Percentiles rank a stretch among this genome's conserved stretches.
These are phyloP conservation scores for Phasianus colchicus DNA, from an alignment of 2,113 vertebrate genomes.

Conservation along the genomic window DNA sequence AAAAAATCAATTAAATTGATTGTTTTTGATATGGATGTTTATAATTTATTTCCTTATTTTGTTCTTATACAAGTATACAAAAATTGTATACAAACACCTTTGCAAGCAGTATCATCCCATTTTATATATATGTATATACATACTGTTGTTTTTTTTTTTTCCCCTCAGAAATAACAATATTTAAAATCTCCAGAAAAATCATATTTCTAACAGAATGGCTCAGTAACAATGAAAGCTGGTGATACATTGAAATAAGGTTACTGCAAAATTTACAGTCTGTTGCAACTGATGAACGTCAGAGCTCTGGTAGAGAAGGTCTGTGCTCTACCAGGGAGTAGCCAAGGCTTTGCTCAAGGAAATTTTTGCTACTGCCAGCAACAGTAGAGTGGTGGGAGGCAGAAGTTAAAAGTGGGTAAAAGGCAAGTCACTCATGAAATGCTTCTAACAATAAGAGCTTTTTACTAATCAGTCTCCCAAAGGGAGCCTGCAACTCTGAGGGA, in stretches of 20 bases:
- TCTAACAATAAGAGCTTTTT: not conserved
- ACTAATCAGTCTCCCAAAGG: not conserved
- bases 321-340: not conserved
- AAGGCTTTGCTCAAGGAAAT: not conserved
- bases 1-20: not conserved
- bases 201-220: not conserved
- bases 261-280: not conserved
- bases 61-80: not conserved
- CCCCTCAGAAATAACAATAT: not conserved
- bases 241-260: not conserved
- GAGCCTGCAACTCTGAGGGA: not conserved
- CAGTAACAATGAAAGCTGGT: not conserved
- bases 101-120: not conserved
- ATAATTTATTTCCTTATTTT: not conserved
- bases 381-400: not conserved
- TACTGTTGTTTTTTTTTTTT: not conserved
- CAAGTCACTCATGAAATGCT: not conserved
- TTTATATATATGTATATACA: not conserved
- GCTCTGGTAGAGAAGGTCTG: not conserved
- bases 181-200: not conserved
- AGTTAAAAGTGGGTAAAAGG: not conserved
- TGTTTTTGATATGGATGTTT: not conserved
- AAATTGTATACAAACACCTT: not conserved
- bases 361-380: not conserved
- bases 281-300: not conserved